Evolutionary conservation across 2,888 invertebrate species (phyloP).

Genomic region (Drosophila koepferae): DNA sequence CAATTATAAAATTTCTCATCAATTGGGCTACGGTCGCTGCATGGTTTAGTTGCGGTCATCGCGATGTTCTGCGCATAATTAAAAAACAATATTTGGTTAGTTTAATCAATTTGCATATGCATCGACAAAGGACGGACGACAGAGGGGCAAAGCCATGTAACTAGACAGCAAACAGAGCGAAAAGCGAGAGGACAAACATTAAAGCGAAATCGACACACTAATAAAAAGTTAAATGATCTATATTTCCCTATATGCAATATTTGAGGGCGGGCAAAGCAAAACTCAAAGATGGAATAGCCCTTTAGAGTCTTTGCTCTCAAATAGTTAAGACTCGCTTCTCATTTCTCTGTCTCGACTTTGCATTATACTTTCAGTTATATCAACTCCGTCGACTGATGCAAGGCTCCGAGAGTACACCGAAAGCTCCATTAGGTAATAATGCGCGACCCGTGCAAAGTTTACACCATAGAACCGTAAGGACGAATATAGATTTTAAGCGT

Average conservation of each 20-base stretch:
- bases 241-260: background rate
- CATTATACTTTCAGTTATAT: conserved; percentile 88
- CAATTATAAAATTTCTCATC: conserved; percentile 76
- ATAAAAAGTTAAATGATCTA: background rate
- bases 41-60: conserved; percentile 65
- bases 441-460: conserved; percentile 96
- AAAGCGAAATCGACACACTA: conserved; percentile 7
- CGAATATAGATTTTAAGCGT: conserved; percentile 98
- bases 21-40: conserved; percentile 54
- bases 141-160: conserved; percentile 15
- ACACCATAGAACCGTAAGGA: conserved; percentile 96
- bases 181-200: conserved; percentile 11
- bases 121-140: conserved; percentile 16
- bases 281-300: no score
- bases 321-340: no score
- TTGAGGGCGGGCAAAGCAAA: no score
- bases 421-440: conserved; percentile 97
- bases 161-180: conserved; percentile 17
- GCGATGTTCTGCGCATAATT: conserved; percentile 67
- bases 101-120: conserved; percentile 75
- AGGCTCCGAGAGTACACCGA: conserved; percentile 93
- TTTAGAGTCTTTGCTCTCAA: no score
- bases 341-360: background rate
- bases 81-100: conserved; percentile 80
- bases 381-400: conserved; percentile 95